phyloP scores from a whole-genome alignment of 2,888 invertebrate species.

The Elegia similella region DNA sequence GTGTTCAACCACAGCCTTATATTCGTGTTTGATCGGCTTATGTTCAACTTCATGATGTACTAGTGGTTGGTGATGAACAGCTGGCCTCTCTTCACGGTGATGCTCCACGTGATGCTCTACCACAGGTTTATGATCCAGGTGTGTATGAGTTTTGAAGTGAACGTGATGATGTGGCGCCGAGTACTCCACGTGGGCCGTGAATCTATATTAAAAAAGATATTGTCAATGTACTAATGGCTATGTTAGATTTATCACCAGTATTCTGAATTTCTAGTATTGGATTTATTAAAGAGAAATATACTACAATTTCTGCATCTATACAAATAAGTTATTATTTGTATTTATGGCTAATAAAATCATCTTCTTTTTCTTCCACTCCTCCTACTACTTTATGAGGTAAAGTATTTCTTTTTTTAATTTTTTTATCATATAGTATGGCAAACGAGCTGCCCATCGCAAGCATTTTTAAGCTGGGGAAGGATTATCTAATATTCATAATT shows the following conservation, averaged over 20 bases:
- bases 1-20: not conserved
- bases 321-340: too few species aligned
- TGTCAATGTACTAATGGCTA: not conserved
- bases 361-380: too few species aligned
- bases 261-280: too few species aligned
- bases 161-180: slow-evolving; percentile 35
- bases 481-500: slow-evolving; percentile 18
- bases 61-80: slow-evolving; percentile 1
- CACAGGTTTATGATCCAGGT: slow-evolving; percentile 17
- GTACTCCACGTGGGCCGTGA: slow-evolving; percentile 40
- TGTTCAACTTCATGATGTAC: slow-evolving; percentile 11
- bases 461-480: too few species aligned
- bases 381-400: too few species aligned
- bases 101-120: slow-evolving; percentile 4
- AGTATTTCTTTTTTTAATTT: too few species aligned
- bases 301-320: too few species aligned
- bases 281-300: too few species aligned
- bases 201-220: slow-evolving; percentile 27
- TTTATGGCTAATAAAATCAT: too few species aligned
- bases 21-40: not conserved
- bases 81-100: not conserved
- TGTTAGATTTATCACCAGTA: too few species aligned
- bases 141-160: slow-evolving; percentile 23
- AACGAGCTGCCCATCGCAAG: too few species aligned
- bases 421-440: too few species aligned